phyloP scores from a whole-genome alignment of 2,888 invertebrate species.

The Caenorhabditis zanzibari region DNA sequence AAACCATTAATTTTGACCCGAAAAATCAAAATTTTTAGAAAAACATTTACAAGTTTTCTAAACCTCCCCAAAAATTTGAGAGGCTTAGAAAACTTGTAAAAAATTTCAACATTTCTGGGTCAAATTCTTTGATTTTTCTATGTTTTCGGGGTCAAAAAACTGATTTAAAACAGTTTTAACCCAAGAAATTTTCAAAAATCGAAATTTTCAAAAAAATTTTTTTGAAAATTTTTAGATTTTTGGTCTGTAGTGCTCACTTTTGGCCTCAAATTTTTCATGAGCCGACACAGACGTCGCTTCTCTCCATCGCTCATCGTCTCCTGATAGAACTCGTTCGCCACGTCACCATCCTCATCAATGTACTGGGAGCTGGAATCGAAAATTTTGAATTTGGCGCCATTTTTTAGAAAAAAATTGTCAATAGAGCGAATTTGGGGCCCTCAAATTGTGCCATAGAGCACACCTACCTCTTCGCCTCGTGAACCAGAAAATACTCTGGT shows the following conservation, averaged over 20 bases:
- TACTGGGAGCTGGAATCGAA: conserved; percentile 85
- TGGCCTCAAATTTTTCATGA: conserved; percentile 68
- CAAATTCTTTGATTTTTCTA: no score
- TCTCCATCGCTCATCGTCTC: conserved; percentile 80
- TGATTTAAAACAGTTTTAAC: no score
- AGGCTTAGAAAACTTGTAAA: no score
- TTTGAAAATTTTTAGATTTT: not conserved
- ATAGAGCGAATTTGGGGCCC: not conserved
- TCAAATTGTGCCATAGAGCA: no score
- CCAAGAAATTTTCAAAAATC: no score
- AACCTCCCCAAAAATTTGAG: no score
- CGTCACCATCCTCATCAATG: conserved; percentile 86
- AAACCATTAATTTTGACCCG: not conserved
- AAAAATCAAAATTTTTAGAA: not conserved
- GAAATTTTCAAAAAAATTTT: no score
- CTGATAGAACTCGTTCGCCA: conserved; percentile 86
- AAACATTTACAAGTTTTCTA: no score
- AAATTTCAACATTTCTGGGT: no score
- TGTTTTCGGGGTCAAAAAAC: no score
- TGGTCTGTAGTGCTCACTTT: conserved; percentile 41
- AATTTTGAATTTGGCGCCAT: no score
- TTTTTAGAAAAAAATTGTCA: not conserved
- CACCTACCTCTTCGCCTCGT: conserved; percentile 67
- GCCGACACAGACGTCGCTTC: conserved; percentile 57
- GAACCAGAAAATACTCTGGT: conserved; percentile 71